These are phyloP conservation scores for Axis porcinus DNA, from an alignment of 2,113 vertebrate genomes.

Conservation along the genomic window DNA sequence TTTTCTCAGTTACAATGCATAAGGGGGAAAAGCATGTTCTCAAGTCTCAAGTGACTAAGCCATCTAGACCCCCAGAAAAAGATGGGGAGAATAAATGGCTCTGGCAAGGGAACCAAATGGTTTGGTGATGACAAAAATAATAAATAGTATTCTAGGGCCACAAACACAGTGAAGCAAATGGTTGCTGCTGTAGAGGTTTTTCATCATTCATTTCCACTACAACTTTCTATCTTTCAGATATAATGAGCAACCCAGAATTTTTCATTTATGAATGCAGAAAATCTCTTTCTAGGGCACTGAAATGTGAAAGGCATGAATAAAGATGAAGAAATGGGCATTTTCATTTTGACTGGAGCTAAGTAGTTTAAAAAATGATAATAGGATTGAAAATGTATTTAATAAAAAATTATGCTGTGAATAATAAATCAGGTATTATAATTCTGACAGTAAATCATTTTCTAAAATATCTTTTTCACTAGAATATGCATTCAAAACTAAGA, in stretches of 20 bases:
- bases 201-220: not conserved
- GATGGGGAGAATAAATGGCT: not conserved
- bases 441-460: slow-evolving; percentile 56
- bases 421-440: slow-evolving; percentile 60
- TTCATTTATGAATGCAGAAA: slow-evolving; percentile 28
- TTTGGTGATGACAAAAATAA: not conserved
- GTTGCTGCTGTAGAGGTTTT: not conserved
- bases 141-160: not conserved
- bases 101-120: not conserved
- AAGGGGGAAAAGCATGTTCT: not conserved
- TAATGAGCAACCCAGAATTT: slow-evolving; percentile 11
- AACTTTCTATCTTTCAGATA: not conserved
- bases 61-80: not conserved
- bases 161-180: not conserved
- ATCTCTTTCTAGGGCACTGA: slow-evolving; percentile 13
- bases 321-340: slow-evolving; percentile 63
- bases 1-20: slow-evolving; percentile 17
- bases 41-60: not conserved
- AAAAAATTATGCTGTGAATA: slow-evolving; percentile 71
- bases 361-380: slow-evolving; percentile 65
- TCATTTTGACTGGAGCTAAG: slow-evolving; percentile 67
- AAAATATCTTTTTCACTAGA: slow-evolving; percentile 41
- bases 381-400: slow-evolving; percentile 61
- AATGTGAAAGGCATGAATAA: slow-evolving; percentile 55
- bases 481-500: slow-evolving; percentile 44